Conservation (phyloP, 2,888 invertebrate genomes). For the Dinocampus coccinellae region DNA sequence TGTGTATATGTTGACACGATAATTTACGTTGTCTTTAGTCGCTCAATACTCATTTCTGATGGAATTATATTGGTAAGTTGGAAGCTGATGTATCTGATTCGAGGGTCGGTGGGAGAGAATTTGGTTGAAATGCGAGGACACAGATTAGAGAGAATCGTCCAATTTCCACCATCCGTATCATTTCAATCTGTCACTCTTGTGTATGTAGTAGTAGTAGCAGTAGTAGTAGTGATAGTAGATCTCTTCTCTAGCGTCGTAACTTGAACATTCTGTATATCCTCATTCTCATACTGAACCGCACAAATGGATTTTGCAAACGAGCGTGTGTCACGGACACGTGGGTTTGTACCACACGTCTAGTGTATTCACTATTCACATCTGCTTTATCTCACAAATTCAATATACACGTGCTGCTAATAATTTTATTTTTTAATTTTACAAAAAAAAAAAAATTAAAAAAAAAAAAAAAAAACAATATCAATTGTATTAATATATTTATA, state of each 20-base stretch:
- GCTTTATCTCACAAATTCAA: background rate
- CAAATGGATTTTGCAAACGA: background rate
- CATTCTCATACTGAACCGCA: background rate
- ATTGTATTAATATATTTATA: too few species aligned
- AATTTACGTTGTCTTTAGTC: too few species aligned
- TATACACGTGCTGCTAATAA: too few species aligned
- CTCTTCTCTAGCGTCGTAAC: background rate
- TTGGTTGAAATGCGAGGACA: background rate
- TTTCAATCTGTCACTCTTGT: background rate
- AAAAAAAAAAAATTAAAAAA: too few species aligned
- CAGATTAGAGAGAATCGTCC: background rate
- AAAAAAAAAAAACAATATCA: too few species aligned
- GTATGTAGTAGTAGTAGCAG: too few species aligned
- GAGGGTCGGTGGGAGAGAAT: background rate
- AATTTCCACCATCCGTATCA: background rate
- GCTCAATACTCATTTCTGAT: background rate
- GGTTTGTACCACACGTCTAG: constrained; percentile 3
- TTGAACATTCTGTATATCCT: background rate
- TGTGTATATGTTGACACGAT: too few species aligned
- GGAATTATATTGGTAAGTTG: background rate
- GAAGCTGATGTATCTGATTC: background rate
- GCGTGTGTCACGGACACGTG: background rate
- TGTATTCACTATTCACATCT: background rate
- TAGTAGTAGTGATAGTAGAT: too few species aligned
- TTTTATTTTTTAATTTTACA: too few species aligned